These are phyloP conservation scores for Aphodius granarius DNA, from an alignment of 2,888 invertebrate species.

Conservation along the genomic window DNA sequence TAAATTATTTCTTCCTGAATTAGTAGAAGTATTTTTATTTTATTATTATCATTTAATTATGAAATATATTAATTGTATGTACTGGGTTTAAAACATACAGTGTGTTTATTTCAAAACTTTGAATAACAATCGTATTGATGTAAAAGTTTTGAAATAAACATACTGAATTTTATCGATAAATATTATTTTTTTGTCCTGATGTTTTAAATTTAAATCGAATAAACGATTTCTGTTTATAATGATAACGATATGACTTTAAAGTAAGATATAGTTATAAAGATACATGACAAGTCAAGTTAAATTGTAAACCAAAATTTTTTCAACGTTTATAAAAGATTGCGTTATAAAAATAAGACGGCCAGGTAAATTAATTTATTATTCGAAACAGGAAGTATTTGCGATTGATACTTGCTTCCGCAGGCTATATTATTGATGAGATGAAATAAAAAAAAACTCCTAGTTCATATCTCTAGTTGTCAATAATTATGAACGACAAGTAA, in stretches of 20 bases:
- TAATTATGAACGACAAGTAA: conserved; percentile 3
- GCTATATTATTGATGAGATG: background rate
- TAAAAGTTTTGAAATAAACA: too few species aligned
- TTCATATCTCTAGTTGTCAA: conserved; percentile 13
- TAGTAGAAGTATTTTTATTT: background rate
- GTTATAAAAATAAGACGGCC: background rate
- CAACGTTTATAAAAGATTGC: too few species aligned
- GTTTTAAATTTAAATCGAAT: background rate
- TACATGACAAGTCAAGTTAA: background rate
- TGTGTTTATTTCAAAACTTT: too few species aligned
- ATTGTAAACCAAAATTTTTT: too few species aligned
- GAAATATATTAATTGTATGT: background rate
- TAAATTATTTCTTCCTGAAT: background rate
- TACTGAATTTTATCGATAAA: too few species aligned
- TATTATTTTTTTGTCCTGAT: background rate
- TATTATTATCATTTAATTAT: background rate
- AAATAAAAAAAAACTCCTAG: conserved; percentile 1
- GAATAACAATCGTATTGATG: too few species aligned
- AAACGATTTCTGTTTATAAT: background rate
- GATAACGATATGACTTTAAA: background rate
- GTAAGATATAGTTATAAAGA: background rate
- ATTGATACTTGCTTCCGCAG: background rate
- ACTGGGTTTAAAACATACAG: background rate
- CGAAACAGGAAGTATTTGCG: background rate
- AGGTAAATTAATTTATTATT: background rate